phyloP scores from a whole-genome alignment of 2,113 vertebrate species.

The Dendrocopos noguchii region DNA sequence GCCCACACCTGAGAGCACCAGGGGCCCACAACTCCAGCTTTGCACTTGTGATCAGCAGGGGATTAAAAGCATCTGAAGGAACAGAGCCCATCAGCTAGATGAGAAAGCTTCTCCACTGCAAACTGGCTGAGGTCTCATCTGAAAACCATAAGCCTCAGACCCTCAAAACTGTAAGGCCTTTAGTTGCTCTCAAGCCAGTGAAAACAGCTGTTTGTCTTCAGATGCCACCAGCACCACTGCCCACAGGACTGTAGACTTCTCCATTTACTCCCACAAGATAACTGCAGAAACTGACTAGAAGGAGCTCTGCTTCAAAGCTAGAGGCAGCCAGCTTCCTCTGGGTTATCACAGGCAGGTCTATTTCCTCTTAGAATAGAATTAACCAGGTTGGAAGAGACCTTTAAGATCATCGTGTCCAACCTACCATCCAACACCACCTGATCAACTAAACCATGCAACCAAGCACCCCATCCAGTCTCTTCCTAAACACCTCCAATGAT shows the following conservation, averaged over 20 bases:
- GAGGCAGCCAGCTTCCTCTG: background rate
- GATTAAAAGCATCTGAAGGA: background rate
- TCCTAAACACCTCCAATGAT: no score
- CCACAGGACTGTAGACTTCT: background rate
- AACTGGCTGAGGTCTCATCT: background rate
- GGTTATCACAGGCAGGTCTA: background rate
- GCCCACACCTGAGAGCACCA: background rate
- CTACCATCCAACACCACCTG: no score
- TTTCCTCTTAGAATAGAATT: background rate
- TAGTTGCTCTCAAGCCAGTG: background rate
- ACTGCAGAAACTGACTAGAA: background rate
- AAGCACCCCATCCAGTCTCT: no score
- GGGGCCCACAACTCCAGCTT: background rate
- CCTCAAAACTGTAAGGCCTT: background rate
- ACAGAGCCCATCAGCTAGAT: background rate
- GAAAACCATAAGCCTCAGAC: background rate
- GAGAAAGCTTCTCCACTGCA: background rate
- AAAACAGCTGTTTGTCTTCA: background rate
- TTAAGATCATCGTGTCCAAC: no score
- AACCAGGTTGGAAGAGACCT: no score
- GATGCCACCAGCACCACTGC: background rate
- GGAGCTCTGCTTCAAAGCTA: background rate
- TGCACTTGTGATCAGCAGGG: background rate
- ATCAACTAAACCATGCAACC: no score
- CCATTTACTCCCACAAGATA: background rate